Evolutionary conservation across 2,888 invertebrate genomes (phyloP).

Genomic region (Pristionchus entomophagus): DNA sequence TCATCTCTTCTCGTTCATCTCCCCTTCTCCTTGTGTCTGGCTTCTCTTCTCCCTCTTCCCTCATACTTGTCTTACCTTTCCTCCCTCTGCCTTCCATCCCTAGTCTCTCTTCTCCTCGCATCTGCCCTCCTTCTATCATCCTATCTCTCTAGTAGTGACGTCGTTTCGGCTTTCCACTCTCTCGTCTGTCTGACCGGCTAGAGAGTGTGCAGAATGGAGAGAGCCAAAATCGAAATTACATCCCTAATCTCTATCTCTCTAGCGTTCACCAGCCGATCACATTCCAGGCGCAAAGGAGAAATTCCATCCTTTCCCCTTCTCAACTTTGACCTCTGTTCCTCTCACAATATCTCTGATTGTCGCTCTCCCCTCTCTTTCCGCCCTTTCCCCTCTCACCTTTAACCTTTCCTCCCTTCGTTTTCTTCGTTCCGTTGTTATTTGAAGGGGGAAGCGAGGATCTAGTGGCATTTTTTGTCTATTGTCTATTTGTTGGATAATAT

Average conservation of each 20-base stretch:
- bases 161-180: no score
- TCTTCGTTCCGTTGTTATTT: not conserved
- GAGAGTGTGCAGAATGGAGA: no score
- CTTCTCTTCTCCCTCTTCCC: not conserved
- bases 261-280: not conserved
- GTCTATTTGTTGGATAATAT: no score
- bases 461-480: no score
- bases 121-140: not conserved
- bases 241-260: no score
- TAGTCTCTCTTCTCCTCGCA: not conserved
- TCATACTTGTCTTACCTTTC: not conserved
- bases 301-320: no score
- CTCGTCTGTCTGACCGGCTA: no score
- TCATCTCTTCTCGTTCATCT: not conserved
- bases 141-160: not conserved
- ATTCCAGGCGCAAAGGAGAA: no score
- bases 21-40: not conserved
- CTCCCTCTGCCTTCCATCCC: no score
- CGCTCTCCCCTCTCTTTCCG: not conserved
- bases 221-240: no score
- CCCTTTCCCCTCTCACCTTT: not conserved
- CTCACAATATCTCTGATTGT: not conserved
- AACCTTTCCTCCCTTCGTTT: not conserved
- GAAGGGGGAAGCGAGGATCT: not conserved
- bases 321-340: constrained; percentile 1